Evolutionary conservation across 2,797 vertebrate species (phyloP).

Genomic region (Ibycter americanus): DNA sequence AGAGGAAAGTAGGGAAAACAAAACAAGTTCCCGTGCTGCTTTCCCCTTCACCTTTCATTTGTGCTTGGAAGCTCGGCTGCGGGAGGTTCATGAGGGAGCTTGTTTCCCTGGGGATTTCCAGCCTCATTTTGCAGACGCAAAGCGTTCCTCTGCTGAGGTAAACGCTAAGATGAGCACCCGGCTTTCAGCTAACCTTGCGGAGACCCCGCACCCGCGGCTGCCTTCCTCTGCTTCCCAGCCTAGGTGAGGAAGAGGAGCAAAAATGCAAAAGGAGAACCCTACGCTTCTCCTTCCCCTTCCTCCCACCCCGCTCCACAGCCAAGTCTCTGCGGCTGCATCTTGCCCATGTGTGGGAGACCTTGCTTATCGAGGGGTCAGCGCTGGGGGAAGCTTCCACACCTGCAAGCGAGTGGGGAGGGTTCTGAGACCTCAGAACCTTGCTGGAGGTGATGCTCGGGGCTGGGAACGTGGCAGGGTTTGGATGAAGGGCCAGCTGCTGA

Average conservation of each 20-base stretch:
- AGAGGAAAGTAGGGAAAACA: neutral
- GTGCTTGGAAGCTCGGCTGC: neutral
- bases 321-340: neutral
- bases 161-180: fast-evolving
- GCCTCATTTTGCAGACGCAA: neutral
- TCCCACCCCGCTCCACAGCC: neutral
- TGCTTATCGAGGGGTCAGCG: neutral
- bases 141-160: neutral
- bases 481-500: neutral
- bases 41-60: neutral
- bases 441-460: neutral
- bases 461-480: neutral
- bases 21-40: neutral
- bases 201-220: neutral
- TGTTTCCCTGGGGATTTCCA: constrained; percentile 29
- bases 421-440: neutral
- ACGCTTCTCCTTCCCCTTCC: neutral
- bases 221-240: neutral
- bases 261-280: neutral
- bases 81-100: neutral
- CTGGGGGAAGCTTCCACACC: neutral
- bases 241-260: fast-evolving
- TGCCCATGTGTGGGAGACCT: fast-evolving
- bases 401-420: fast-evolving
- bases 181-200: neutral